Evolutionary conservation across 92 coral and sea anemone genomes (phyloP).

Genomic region (Epizoanthus illoricatus): DNA sequence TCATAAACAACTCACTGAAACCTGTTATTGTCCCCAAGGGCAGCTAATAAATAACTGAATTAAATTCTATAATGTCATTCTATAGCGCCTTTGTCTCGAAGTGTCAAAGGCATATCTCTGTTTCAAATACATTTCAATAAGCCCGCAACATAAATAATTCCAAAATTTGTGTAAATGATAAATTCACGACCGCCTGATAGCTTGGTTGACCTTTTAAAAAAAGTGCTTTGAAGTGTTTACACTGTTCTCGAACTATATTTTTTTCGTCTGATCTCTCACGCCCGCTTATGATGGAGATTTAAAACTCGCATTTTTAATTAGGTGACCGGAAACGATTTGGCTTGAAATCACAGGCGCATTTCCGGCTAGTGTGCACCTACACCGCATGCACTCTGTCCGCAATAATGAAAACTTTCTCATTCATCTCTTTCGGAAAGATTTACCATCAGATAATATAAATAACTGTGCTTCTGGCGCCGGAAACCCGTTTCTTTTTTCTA

Average conservation of each 20-base stretch:
- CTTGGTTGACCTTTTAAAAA: slow-evolving; percentile 20
- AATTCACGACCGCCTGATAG: background rate
- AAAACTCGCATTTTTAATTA: slow-evolving; percentile 33
- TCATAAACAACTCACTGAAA: slow-evolving; percentile 6
- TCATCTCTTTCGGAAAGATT: slow-evolving; percentile 10
- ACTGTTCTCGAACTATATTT: slow-evolving; percentile 19
- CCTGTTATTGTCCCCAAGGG: background rate
- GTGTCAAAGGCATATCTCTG: slow-evolving; percentile 12
- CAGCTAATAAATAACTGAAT: slow-evolving; percentile 16
- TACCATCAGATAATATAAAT: slow-evolving; percentile 8
- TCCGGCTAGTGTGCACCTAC: slow-evolving; percentile 18
- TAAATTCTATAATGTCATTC: slow-evolving; percentile 19
- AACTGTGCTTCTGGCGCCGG: background rate
- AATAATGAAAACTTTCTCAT: slow-evolving; percentile 24
- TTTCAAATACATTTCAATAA: background rate
- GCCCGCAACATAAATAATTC: background rate
- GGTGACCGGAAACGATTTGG: slow-evolving; percentile 36
- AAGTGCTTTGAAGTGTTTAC: slow-evolving; percentile 31
- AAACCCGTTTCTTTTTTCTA: background rate
- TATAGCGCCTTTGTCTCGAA: background rate
- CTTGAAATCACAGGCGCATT: slow-evolving; percentile 29
- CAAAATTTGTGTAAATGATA: background rate
- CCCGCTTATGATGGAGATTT: slow-evolving; percentile 43
- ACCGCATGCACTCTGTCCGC: slow-evolving; percentile 1
- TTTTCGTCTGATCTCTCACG: slow-evolving; percentile 38